Conservation (phyloP, 2,113 vertebrate genomes). For the Ceyx melanurus region DNA sequence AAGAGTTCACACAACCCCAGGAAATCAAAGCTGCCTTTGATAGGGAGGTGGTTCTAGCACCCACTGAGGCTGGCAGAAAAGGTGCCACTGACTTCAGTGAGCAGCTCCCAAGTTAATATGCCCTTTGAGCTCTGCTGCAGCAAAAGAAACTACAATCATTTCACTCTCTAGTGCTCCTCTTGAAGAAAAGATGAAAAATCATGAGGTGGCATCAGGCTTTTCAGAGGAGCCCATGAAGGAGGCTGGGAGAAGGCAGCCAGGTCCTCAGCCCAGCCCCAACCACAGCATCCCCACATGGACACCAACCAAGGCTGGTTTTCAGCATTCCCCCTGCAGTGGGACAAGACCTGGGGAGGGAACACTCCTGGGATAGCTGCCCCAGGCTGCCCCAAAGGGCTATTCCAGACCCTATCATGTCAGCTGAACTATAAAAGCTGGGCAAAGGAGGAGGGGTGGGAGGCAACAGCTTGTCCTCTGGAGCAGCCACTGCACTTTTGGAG, state of each 20-base stretch:
- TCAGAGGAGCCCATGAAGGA: neutral
- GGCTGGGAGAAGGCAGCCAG: neutral
- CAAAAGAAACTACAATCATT: neutral
- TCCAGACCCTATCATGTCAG: too few relatives aligned
- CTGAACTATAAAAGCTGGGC: too few relatives aligned
- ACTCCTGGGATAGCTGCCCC: too few relatives aligned
- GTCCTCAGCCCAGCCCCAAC: neutral
- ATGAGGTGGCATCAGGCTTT: neutral
- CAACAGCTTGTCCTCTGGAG: too few relatives aligned
- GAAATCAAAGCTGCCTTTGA: conserved; percentile 24
- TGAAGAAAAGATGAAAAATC: neutral
- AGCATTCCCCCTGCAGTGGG: too few relatives aligned
- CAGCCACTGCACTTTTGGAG: too few relatives aligned
- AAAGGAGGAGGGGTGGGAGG: too few relatives aligned
- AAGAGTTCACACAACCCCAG: neutral
- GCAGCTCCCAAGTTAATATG: neutral
- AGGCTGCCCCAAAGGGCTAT: too few relatives aligned
- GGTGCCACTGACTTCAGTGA: neutral
- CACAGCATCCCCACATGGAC: fast-evolving
- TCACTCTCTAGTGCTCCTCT: neutral
- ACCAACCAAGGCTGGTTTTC: too few relatives aligned
- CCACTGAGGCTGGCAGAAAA: neutral
- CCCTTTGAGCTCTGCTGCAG: neutral
- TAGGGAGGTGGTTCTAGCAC: neutral
- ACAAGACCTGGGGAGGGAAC: too few relatives aligned